Percentiles rank a stretch among this genome's conserved stretches.
Conservation (phyloP, 2,888 invertebrate genomes). For the Sabatieria punctata region DNA sequence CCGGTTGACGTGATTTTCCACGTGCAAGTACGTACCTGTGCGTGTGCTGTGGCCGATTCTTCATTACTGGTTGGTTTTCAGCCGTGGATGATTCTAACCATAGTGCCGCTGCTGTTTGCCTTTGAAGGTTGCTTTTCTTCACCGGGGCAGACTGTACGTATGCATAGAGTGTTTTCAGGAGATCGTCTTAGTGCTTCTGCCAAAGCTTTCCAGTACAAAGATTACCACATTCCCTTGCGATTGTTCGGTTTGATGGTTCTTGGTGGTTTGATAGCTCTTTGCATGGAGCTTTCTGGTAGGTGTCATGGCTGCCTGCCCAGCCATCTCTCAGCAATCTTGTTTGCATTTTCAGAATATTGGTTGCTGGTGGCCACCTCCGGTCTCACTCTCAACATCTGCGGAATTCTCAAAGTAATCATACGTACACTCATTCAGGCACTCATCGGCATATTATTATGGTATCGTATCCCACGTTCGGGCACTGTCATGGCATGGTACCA, state of each 20-base stretch:
- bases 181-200: constrained; percentile 15
- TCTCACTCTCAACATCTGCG: constrained; percentile 81
- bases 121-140: constrained; percentile 65
- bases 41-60: background rate
- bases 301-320: background rate
- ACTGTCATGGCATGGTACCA: too few species aligned
- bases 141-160: background rate
- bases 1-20: constrained; percentile 97
- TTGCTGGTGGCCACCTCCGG: constrained; percentile 84
- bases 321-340: constrained; percentile 2
- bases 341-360: constrained; percentile 51
- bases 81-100: constrained; percentile 88
- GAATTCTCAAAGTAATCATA: constrained; percentile 81
- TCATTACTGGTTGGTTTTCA: constrained; percentile 30
- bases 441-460: too few species aligned
- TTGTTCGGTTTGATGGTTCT: constrained; percentile 42
- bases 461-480: too few species aligned
- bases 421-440: too few species aligned
- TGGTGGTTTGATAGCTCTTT: constrained; percentile 71
- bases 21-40: constrained; percentile 43
- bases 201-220: background rate
- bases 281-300: constrained; percentile 48
- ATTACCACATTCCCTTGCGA: constrained; percentile 16
- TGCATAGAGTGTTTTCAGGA: constrained; percentile 12
- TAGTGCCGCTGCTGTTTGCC: constrained; percentile 64